phyloP scores from a whole-genome alignment of 1,140 invertebrate genomes.

The Drosophila littoralis region DNA sequence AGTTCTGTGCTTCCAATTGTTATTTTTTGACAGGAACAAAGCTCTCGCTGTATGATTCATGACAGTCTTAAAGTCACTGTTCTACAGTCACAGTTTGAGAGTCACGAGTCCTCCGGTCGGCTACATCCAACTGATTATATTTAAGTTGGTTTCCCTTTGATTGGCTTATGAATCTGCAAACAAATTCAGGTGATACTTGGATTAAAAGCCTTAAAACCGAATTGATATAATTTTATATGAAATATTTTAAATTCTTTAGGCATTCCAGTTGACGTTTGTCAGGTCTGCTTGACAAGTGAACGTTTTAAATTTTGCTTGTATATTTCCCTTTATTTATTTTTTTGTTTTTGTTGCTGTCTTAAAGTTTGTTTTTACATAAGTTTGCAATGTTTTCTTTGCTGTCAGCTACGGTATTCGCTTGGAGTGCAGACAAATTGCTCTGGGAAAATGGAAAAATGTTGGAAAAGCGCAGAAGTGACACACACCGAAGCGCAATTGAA shows the following conservation, averaged over 20 bases:
- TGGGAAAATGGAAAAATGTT: conserved; percentile 36
- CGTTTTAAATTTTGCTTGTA: not conserved
- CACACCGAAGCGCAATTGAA: conserved; percentile 23
- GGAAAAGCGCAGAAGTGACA: conserved; percentile 24
- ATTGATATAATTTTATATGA: no score
- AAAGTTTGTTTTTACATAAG: conserved; percentile 1
- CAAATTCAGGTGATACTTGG: not conserved
- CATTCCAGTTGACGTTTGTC: not conserved
- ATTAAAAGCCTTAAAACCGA: no score
- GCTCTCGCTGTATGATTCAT: no score
- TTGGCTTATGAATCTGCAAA: not conserved
- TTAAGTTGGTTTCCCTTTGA: no score
- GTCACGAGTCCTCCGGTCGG: no score
- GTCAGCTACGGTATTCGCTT: conserved; percentile 35
- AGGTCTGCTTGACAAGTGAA: not conserved
- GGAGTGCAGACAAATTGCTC: conserved; percentile 34
- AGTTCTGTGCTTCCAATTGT: no score
- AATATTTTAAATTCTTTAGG: not conserved
- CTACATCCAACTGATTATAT: no score
- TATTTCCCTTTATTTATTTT: no score
- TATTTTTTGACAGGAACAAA: no score
- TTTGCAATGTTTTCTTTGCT: conserved; percentile 30
- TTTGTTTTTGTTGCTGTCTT: not conserved
- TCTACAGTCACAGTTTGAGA: no score
- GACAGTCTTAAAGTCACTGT: no score